phyloP scores from a whole-genome alignment of 2,113 vertebrate species.

The Echinops telfairi region DNA sequence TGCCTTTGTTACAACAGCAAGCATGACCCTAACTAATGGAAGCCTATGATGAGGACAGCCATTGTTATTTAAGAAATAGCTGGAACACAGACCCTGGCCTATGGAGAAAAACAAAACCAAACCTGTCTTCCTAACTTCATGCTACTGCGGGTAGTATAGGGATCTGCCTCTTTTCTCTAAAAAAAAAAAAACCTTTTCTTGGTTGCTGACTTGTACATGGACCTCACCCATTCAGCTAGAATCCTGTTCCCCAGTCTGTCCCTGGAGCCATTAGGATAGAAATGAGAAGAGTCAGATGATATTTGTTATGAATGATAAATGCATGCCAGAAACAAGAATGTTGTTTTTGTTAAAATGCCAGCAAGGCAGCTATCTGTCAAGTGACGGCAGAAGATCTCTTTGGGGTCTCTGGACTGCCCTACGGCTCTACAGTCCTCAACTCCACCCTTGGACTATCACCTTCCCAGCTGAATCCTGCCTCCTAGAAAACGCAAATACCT shows the following conservation, averaged over 20 bases:
- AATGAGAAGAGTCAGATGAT: conserved; percentile 10
- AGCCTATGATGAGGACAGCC: not conserved
- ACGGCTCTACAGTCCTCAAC: not conserved
- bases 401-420: not conserved
- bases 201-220: not conserved
- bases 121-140: not conserved
- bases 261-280: not conserved
- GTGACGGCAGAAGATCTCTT: not conserved
- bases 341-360: not conserved
- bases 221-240: not conserved
- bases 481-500: conserved; percentile 45
- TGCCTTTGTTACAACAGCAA: not conserved
- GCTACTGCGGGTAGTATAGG: too few relatives aligned
- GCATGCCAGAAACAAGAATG: not conserved
- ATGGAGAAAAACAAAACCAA: not conserved
- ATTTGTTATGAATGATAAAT: conserved; percentile 11
- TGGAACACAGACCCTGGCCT: not conserved
- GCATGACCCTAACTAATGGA: not conserved
- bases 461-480: conserved; percentile 1
- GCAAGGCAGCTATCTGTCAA: conserved; percentile 44
- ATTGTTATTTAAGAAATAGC: not conserved
- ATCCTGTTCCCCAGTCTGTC: not conserved
- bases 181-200: not conserved
- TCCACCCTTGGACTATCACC: not conserved
- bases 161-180: not conserved